Percentiles rank a stretch among this genome's conserved stretches.
These are phyloP conservation scores for Andricus quercusramuli DNA, from an alignment of 2,888 invertebrate species.

Conservation along the genomic window DNA sequence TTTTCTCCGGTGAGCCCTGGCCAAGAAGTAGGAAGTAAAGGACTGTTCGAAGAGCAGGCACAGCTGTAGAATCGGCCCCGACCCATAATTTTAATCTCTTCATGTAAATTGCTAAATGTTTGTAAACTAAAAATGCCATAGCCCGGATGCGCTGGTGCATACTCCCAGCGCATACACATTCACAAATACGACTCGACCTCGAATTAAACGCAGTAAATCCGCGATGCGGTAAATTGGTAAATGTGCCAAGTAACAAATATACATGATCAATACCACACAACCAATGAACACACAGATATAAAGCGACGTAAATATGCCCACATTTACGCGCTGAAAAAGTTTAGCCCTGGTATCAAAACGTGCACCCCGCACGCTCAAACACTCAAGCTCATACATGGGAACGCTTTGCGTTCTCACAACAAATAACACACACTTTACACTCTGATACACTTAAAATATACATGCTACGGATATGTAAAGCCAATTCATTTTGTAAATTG, in stretches of 20 bases:
- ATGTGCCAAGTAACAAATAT: slow-evolving; percentile 60
- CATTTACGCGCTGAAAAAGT: slow-evolving; percentile 58
- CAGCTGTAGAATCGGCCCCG: slow-evolving; percentile 60
- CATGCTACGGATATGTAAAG: slow-evolving; percentile 79
- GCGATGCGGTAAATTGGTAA: slow-evolving; percentile 46
- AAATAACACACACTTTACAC: slow-evolving; percentile 66
- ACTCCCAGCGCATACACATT: slow-evolving; percentile 79
- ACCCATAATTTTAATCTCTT: slow-evolving; percentile 78
- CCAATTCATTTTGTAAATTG: slow-evolving; percentile 79
- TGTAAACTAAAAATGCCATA: slow-evolving; percentile 79
- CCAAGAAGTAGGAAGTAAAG: not conserved
- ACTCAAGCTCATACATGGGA: slow-evolving; percentile 68
- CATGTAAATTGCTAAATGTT: slow-evolving; percentile 79
- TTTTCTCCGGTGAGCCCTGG: not conserved
- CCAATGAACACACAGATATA: slow-evolving; percentile 62
- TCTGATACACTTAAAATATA: slow-evolving; percentile 58
- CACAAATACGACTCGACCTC: slow-evolving; percentile 79
- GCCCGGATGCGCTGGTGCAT: slow-evolving; percentile 79
- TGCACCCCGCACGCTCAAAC: slow-evolving; percentile 74
- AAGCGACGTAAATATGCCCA: slow-evolving; percentile 62
- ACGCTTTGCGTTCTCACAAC: slow-evolving; percentile 61
- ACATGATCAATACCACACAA: slow-evolving; percentile 56
- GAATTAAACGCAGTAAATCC: slow-evolving; percentile 73
- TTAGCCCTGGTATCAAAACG: slow-evolving; percentile 75
- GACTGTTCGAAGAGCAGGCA: slow-evolving; percentile 45